Conservation (phyloP, 2,888 invertebrate species). For the Nomada fucata region DNA sequence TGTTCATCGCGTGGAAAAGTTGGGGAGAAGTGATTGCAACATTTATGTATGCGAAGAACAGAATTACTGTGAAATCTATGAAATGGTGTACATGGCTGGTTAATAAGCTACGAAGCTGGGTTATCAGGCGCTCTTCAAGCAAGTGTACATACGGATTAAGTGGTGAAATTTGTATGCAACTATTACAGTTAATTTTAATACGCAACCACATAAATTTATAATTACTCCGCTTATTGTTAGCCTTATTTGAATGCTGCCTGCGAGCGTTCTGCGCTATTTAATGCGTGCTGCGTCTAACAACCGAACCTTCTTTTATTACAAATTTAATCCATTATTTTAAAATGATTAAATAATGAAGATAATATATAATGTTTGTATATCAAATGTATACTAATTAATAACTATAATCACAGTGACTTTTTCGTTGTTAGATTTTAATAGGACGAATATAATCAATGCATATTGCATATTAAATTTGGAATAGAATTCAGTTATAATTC, state of each 20-base stretch:
- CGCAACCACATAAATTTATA: conserved; percentile 44
- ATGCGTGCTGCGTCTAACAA: neutral
- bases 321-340: too few species aligned
- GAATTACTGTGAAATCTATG: conserved; percentile 12
- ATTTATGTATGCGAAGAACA: neutral
- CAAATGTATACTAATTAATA: too few species aligned
- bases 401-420: too few species aligned
- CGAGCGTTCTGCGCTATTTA: neutral
- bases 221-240: conserved; percentile 25
- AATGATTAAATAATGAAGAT: too few species aligned
- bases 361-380: too few species aligned
- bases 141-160: conserved; percentile 32
- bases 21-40: neutral
- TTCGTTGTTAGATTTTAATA: too few species aligned
- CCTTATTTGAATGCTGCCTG: conserved; percentile 35
- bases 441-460: too few species aligned
- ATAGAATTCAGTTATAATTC: too few species aligned
- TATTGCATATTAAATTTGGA: too few species aligned
- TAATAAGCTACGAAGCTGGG: conserved; percentile 39
- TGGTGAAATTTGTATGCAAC: conserved; percentile 42
- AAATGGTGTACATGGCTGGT: conserved; percentile 14
- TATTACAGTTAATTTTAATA: conserved; percentile 39
- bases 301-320: too few species aligned
- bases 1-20: neutral
- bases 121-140: conserved; percentile 19